phyloP scores from a whole-genome alignment of 2,888 invertebrate genomes.

The Argyresthia albistria region DNA sequence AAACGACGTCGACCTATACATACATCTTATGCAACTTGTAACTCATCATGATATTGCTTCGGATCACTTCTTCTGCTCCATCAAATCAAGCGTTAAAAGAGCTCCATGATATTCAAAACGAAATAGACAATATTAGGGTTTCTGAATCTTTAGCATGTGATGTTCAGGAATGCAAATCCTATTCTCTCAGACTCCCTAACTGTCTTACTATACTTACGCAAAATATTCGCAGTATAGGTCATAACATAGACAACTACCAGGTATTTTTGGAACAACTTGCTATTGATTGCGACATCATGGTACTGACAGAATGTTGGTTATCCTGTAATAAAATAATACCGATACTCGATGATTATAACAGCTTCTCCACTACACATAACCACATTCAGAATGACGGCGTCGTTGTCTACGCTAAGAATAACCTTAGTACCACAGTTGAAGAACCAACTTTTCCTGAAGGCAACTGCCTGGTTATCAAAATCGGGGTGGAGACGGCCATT shows the following conservation, averaged over 20 bases:
- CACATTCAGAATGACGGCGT: too few species aligned
- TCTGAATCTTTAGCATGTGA: background rate
- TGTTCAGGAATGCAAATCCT: background rate
- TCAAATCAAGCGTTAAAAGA: background rate
- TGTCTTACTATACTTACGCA: background rate
- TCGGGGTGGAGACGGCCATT: too few species aligned
- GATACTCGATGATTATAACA: background rate
- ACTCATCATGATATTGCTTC: background rate
- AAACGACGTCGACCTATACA: background rate
- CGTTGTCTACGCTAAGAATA: too few species aligned
- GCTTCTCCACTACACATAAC: background rate
- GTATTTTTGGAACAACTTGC: background rate
- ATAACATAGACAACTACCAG: background rate
- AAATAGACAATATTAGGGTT: background rate
- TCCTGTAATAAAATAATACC: background rate
- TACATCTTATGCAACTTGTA: background rate
- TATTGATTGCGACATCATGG: background rate
- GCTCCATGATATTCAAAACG: background rate
- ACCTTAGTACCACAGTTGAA: too few species aligned
- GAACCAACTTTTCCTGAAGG: too few species aligned
- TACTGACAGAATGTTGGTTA: slow-evolving; percentile 4
- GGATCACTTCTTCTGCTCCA: background rate
- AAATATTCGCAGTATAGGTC: background rate
- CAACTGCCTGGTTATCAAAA: too few species aligned
- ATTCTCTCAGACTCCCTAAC: background rate